Percentiles rank a stretch among this genome's conserved stretches.
phyloP scores from a whole-genome alignment of 2,888 invertebrate species.

The Mechanitis mazaeus region DNA sequence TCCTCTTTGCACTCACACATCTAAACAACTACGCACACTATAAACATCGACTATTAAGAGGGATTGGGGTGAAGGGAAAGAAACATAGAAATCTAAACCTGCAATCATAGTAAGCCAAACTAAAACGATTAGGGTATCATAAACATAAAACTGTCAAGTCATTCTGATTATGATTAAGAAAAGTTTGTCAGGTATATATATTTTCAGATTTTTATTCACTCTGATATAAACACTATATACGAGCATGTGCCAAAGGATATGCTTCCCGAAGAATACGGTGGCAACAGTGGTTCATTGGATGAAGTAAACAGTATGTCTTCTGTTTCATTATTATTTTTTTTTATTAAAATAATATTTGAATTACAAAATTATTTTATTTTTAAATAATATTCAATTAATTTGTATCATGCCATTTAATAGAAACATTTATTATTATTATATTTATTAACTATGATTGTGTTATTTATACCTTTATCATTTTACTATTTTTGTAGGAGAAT shows the following conservation, averaged over 20 bases:
- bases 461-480: too few relatives aligned
- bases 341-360: neutral
- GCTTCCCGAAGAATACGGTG: slow-evolving; percentile 88
- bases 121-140: too few relatives aligned
- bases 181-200: neutral
- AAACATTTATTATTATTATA: too few relatives aligned
- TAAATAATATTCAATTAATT: too few relatives aligned
- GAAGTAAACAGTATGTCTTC: slow-evolving; percentile 79
- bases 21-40: too few relatives aligned
- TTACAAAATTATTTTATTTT: too few relatives aligned
- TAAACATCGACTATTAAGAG: too few relatives aligned
- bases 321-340: neutral
- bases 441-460: too few relatives aligned
- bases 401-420: too few relatives aligned
- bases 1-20: neutral
- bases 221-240: slow-evolving; percentile 81
- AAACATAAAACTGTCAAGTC: too few relatives aligned
- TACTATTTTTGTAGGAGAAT: slow-evolving; percentile 53
- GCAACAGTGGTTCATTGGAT: slow-evolving; percentile 82
- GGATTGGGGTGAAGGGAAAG: too few relatives aligned
- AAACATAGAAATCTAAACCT: too few relatives aligned
- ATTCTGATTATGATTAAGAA: neutral
- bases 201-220: slow-evolving; percentile 83
- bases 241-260: slow-evolving; percentile 85
- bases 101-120: neutral